A percentile compares a stretch with the other conserved stretches of the same genome.
Evolutionary conservation across 2,113 vertebrate species (phyloP).

Genomic region (Nanger granti): DNA sequence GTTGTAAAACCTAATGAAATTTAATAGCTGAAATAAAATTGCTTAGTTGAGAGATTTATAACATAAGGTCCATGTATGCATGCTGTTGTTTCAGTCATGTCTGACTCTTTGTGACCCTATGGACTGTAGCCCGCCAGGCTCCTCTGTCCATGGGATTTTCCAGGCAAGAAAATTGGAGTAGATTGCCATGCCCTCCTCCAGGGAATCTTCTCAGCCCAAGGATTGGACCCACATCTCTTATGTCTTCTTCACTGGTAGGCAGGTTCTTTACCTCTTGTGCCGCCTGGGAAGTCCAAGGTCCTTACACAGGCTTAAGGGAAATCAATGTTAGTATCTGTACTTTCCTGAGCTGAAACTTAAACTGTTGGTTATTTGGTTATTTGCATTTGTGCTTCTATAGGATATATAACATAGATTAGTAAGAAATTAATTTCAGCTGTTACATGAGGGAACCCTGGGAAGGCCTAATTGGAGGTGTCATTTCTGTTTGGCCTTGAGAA

Average conservation of each 20-base stretch:
- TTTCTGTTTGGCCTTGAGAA: conserved; percentile 2
- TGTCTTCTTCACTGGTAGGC: background rate
- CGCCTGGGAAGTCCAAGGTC: background rate
- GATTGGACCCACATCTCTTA: background rate
- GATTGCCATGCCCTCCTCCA: background rate
- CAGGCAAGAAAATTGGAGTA: background rate
- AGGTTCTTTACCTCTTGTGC: background rate
- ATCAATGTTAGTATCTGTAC: background rate
- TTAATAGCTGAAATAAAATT: background rate
- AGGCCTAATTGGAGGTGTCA: background rate
- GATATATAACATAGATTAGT: background rate
- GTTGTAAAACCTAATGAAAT: background rate
- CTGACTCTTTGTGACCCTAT: background rate
- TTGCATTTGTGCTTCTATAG: background rate
- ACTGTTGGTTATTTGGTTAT: background rate
- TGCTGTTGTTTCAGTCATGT: background rate
- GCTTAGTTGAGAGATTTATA: background rate
- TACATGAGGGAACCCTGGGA: background rate
- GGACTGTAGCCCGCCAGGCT: background rate
- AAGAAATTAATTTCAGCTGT: background rate
- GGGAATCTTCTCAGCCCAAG: background rate
- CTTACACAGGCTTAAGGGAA: background rate
- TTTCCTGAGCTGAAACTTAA: background rate
- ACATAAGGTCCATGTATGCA: background rate
- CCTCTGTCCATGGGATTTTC: background rate